A percentile compares a stretch with the other conserved stretches of the same genome.
These are phyloP conservation scores for Probosciger aterrimus DNA, from an alignment of 2,113 vertebrate genomes.

Conservation along the genomic window DNA sequence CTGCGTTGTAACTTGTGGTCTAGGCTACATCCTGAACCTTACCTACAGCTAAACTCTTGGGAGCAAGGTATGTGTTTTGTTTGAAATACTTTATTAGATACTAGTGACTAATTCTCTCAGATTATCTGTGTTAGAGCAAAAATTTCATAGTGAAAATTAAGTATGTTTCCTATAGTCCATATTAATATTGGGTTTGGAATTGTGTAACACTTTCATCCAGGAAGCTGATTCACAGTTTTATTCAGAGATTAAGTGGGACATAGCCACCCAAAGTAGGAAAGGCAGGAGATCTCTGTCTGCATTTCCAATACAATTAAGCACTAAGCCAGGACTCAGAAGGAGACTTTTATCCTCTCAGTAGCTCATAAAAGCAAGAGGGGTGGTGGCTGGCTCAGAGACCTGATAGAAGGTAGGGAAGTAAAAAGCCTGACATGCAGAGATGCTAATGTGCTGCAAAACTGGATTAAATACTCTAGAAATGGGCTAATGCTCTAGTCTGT, in stretches of 20 bases:
- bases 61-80: not conserved
- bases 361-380: not conserved
- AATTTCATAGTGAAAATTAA: not conserved
- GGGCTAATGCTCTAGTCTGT: conserved; percentile 30
- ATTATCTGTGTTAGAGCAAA: not conserved
- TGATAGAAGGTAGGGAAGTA: not conserved
- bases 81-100: not conserved
- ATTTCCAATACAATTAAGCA: not conserved
- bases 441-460: not conserved
- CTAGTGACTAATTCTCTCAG: not conserved
- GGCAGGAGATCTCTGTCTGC: not conserved
- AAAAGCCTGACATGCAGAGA: not conserved
- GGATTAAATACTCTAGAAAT: not conserved
- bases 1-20: not conserved
- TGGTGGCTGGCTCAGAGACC: not conserved
- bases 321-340: not conserved
- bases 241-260: not conserved
- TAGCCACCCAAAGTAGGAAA: not conserved
- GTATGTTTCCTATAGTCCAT: not conserved
- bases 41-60: not conserved
- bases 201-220: not conserved
- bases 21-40: not conserved
- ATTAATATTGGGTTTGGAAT: not conserved
- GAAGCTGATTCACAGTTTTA: not conserved
- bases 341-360: not conserved